These are phyloP conservation scores for Cossypha caffra DNA, from an alignment of 2,797 vertebrate species.

Conservation along the genomic window DNA sequence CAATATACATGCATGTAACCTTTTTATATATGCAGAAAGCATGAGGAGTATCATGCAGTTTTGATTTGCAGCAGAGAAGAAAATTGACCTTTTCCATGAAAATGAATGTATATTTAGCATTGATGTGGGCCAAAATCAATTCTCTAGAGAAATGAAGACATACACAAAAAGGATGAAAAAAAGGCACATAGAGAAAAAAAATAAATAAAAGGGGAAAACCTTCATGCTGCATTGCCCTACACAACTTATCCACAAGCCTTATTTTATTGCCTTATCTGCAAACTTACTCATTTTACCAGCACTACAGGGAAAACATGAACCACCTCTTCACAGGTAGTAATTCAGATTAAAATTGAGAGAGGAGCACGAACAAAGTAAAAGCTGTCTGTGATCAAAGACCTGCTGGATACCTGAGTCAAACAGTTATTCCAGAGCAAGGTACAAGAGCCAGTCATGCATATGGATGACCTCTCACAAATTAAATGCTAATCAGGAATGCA, in stretches of 20 bases:
- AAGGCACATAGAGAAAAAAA: background rate
- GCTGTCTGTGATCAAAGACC: constrained; percentile 42
- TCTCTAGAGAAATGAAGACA: background rate
- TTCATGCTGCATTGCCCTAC: constrained; percentile 52
- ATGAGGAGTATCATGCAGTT: background rate
- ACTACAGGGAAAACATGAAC: constrained; percentile 9
- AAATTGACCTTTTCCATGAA: background rate
- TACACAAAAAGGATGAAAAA: background rate
- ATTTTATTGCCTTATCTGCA: constrained; percentile 5
- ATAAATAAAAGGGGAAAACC: accelerated
- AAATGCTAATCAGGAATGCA: constrained; percentile 46
- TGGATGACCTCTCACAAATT: constrained; percentile 66
- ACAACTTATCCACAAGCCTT: constrained; percentile 10
- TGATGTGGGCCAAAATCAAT: constrained; percentile 15
- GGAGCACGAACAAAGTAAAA: constrained; percentile 28
- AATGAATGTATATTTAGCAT: constrained; percentile 25
- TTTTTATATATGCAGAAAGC: constrained; percentile 9
- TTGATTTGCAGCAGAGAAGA: background rate
- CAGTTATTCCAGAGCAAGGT: constrained; percentile 50
- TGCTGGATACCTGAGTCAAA: constrained; percentile 51
- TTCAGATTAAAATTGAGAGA: constrained; percentile 37
- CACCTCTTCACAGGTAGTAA: constrained; percentile 27
- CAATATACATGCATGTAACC: background rate
- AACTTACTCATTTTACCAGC: constrained; percentile 34
- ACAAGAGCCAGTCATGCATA: constrained; percentile 56